Evolutionary conservation across 2,888 invertebrate genomes (phyloP), one percentile per base, ranked within the genome.

Genomic region (Agrotis clavis): DNA sequence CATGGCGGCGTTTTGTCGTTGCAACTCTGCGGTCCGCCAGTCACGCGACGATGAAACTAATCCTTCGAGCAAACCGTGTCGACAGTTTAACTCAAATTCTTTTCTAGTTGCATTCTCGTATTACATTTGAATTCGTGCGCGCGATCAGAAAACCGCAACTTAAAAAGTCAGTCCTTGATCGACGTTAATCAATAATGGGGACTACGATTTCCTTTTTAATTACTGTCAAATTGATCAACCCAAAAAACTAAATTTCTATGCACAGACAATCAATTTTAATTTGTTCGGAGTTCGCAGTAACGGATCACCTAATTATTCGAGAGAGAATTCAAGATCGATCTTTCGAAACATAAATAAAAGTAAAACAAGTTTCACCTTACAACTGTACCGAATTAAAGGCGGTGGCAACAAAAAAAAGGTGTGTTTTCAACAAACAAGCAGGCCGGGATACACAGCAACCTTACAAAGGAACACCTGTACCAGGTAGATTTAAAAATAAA

Each of bases 401-500:
- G 60, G 64, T 68, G 71, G 63, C 67, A 65, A 69, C 68, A 82
- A 66, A 79, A 84, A 82, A 83, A 81, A 82, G 75, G 66, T 74
- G 74, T 81, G 74, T 75, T 81, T 73, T 45, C 64, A 77, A 83
- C 64, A 77, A 83, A 79, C 75, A 81, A 82, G 76, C 77, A 64
- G 69, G 69, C 57, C 82, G 86, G 87, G 87, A 87, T 86, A 86
- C 86, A 81, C 79, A 84, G 68, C 86, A 86, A 87, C 88, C 89
- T 86, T 79, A 84, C 81, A 82, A 65, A 79, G 76, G 81, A 85
- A 87, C 91, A 92, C 91, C 91, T 91, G 91, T 79, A 81, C 81
- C 91, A 90, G 90, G 89, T 91, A 91, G 79, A 74, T 83, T 86
- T 87, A 89, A 86, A 89, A 89, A 90, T 89, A 90, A 87, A 89